Percentiles rank a stretch among this genome's conserved stretches.
These are phyloP conservation scores for Watsonalla binaria DNA, from an alignment of 2,888 invertebrate species.

Conservation along the genomic window DNA sequence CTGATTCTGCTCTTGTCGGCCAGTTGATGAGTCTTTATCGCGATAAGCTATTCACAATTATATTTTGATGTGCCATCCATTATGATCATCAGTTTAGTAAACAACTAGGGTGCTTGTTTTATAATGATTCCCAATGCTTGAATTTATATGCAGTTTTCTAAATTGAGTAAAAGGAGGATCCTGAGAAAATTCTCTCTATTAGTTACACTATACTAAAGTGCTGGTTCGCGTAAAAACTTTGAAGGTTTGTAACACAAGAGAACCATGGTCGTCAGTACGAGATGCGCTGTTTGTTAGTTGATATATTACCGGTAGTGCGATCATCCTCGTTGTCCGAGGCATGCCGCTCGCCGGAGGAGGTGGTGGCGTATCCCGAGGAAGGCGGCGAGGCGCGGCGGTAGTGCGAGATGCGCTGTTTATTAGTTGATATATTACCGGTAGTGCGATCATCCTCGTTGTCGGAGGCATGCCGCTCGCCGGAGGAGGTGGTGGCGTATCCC, in stretches of 20 bases:
- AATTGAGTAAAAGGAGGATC: too few relatives aligned
- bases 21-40: too few relatives aligned
- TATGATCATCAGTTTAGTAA: too few relatives aligned
- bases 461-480: constrained; percentile 74
- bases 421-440: constrained; percentile 25
- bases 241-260: too few relatives aligned
- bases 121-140: too few relatives aligned
- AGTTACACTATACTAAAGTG: too few relatives aligned
- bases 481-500: constrained; percentile 67
- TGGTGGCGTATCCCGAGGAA: constrained; percentile 65
- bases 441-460: constrained; percentile 74
- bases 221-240: too few relatives aligned
- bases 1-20: neutral
- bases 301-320: constrained; percentile 43
- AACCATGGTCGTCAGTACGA: neutral
- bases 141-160: too few relatives aligned
- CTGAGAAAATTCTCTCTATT: too few relatives aligned
- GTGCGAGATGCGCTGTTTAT: neutral
- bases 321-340: constrained; percentile 75
- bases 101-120: too few relatives aligned
- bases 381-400: constrained; percentile 43
- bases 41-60: too few relatives aligned
- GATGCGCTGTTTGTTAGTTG: neutral
- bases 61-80: too few relatives aligned
- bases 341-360: constrained; percentile 74